A percentile compares a stretch with the other conserved stretches of the same genome.
Evolutionary conservation across 2,888 invertebrate species (phyloP).

Genomic region (Dicyrtoma fusca): DNA sequence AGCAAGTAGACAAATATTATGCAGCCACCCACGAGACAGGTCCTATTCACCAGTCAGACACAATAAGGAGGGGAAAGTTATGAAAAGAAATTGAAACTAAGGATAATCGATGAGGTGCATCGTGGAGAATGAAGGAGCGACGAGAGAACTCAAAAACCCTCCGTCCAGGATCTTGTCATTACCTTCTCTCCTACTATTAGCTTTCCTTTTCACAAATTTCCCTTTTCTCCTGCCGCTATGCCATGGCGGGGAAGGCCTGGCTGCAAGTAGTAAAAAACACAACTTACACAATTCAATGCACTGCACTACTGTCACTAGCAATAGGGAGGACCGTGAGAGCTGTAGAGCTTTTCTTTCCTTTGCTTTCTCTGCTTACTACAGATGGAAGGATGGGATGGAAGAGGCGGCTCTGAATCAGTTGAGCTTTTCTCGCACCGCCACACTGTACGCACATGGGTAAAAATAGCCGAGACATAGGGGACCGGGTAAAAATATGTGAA

Average conservation of each 20-base stretch:
- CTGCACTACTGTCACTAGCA: no score
- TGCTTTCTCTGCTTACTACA: no score
- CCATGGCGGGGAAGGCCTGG: neutral
- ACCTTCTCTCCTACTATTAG: neutral
- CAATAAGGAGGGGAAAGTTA: neutral
- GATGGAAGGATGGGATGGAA: neutral
- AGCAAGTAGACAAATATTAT: neutral
- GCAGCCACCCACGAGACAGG: constrained; percentile 3
- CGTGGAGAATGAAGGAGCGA: neutral
- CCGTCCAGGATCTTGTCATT: neutral
- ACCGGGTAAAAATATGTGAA: neutral
- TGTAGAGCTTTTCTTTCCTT: no score
- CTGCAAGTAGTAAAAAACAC: neutral
- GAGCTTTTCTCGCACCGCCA: neutral
- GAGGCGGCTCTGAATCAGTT: neutral
- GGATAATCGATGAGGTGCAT: constrained; percentile 15
- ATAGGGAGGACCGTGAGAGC: no score
- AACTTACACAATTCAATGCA: neutral
- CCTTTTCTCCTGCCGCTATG: neutral
- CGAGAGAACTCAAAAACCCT: no score
- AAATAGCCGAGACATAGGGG: no score
- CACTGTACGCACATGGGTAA: no score
- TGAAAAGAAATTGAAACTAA: neutral
- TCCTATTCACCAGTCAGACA: constrained; percentile 4
- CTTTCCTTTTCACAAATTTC: neutral